Base-by-base conservation (phyloP, 2,888 invertebrate species). In the Osedax fenrisi region DNA sequence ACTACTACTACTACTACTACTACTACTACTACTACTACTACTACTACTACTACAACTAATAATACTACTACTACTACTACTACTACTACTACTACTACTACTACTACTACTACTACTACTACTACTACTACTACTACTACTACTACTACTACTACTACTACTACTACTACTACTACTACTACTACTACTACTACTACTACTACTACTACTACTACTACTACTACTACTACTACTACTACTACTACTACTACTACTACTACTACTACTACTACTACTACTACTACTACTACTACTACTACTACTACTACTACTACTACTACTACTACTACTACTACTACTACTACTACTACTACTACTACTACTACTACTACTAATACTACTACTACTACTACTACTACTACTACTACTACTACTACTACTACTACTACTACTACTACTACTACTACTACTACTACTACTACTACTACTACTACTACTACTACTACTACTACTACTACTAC, bases 51-150 rank as follows among this genome's bases (percentile, higher is more conserved):
- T 73, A 22, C 72, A 72, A 24, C 23, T 71, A 70, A 5, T 71
- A 72, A 68, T 74, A 41, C 10, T 5, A 41, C 5, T 41, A 10
- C 41, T 41, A 17, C 41, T 41, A 0, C 41, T 17, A 41, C 41
- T 41, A 41, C 41, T 17, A 17, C 41, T 41, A 10, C 41, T 41
- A 17, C 41, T 41, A 41, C 41, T 17, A 41, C 41, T 41, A 10
- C 41, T 41, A 17, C 41, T 41, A 10, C 75, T 26, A 67, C 67
- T 73, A 71, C 69, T 70, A 17, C 27, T 61, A 17, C 59, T 61
- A 23, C 10, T 17, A 23, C 64, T 66, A 73, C 73, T 73, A 22
- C 72, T 70, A 72, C 72, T 73, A 71, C 26, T 74, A 72, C 74
- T 74, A 10, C 5, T 17, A 41, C 41, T 41, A 41, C n/a, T n/a